Percentiles rank a stretch among this genome's conserved stretches.
These are phyloP conservation scores for Gymnothorax reevesii DNA, from an alignment of 2,797 vertebrate species.

Conservation along the genomic window DNA sequence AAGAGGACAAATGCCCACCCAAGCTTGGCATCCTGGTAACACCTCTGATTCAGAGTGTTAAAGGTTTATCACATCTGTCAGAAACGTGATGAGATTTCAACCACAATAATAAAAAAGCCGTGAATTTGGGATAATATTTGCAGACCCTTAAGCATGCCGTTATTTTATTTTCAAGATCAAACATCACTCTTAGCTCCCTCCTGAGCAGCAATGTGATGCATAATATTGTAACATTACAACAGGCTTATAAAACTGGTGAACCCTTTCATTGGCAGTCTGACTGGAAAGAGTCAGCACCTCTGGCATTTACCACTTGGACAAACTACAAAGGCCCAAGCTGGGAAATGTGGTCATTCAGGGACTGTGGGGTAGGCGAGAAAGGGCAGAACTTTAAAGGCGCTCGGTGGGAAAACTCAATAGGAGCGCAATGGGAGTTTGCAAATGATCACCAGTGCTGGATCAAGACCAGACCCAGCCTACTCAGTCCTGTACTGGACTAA, in stretches of 20 bases:
- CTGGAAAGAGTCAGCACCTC: constrained; percentile 66
- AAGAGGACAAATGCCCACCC: too few species aligned
- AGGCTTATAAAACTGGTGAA: constrained; percentile 67
- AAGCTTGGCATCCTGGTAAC: too few species aligned
- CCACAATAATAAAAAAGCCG: neutral
- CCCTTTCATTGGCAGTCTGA: constrained; percentile 63
- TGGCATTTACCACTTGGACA: constrained; percentile 65
- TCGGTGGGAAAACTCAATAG: constrained; percentile 30
- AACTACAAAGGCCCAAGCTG: constrained; percentile 63
- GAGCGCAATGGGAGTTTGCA: constrained; percentile 12
- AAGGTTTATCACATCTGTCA: neutral
- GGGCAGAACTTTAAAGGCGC: constrained; percentile 33
- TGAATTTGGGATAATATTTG: constrained; percentile 42
- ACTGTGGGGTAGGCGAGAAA: constrained; percentile 15
- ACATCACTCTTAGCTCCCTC: constrained; percentile 13
- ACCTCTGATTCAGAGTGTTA: neutral
- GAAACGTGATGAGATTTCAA: neutral
- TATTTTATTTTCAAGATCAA: constrained; percentile 33
- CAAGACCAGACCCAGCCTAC: neutral
- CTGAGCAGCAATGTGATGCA: constrained; percentile 27
- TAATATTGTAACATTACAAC: constrained; percentile 39
- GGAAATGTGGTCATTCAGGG: constrained; percentile 21
- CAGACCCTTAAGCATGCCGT: constrained; percentile 26
- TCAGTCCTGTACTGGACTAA: neutral
- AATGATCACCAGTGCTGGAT: neutral